A percentile compares a stretch with the other conserved stretches of the same genome.
These are phyloP conservation scores for Bos javanicus DNA, from an alignment of 2,113 vertebrate species.

Conservation along the genomic window DNA sequence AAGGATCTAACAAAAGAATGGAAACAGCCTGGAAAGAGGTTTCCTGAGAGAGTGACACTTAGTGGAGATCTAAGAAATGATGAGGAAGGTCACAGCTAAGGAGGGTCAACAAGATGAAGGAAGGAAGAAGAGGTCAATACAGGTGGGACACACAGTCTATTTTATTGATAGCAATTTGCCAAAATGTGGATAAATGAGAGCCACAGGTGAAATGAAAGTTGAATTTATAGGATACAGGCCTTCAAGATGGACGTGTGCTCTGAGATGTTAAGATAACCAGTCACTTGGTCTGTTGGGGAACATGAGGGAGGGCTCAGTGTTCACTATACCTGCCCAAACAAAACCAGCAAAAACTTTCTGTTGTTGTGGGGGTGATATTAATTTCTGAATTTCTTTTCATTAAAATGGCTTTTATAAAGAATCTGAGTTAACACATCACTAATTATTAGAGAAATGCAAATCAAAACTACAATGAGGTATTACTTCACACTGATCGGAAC, in stretches of 20 bases:
- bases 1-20: neutral
- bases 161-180: neutral
- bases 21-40: neutral
- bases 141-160: neutral
- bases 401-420: neutral
- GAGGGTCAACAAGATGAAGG: neutral
- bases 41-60: neutral
- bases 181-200: neutral
- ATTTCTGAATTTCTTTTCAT: slow-evolving; percentile 16
- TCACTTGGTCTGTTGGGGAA: neutral
- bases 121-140: neutral
- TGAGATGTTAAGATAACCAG: neutral
- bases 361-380: neutral
- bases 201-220: neutral
- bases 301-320: too few species aligned
- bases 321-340: neutral
- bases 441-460: neutral
- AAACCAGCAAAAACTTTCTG: neutral
- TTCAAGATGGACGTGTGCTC: neutral
- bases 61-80: neutral
- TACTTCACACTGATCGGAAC: neutral
- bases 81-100: neutral
- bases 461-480: neutral
- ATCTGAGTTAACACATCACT: neutral
- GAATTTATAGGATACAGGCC: neutral